A percentile compares a stretch with the other conserved stretches of the same genome.
Conservation (phyloP, 2,888 invertebrate species). For the Lepetodrilus schrolli region DNA sequence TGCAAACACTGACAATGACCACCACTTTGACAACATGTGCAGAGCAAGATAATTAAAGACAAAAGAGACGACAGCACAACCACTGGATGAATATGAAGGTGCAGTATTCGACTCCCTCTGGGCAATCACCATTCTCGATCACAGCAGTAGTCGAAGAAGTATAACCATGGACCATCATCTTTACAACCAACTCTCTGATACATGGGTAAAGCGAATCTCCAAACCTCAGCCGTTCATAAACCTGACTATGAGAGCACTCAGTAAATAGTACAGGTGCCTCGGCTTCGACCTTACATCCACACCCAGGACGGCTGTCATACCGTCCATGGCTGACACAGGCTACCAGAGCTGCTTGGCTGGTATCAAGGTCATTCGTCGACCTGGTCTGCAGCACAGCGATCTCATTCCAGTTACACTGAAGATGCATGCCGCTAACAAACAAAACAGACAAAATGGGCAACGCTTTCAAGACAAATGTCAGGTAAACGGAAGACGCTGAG, state of each 20-base stretch:
- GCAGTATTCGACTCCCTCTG: too few relatives aligned
- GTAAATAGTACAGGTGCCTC: too few relatives aligned
- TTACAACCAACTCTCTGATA: conserved; percentile 37
- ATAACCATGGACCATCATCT: too few relatives aligned
- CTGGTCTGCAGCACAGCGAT: conserved; percentile 45
- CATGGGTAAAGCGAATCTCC: not conserved
- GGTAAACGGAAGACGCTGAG: too few relatives aligned
- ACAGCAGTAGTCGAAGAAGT: too few relatives aligned
- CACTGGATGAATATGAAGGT: too few relatives aligned
- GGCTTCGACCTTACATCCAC: too few relatives aligned
- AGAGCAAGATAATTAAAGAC: conserved; percentile 43
- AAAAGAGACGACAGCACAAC: conserved; percentile 34
- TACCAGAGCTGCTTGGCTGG: conserved; percentile 55
- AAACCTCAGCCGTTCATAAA: too few relatives aligned
- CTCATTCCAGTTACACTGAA: conserved; percentile 57
- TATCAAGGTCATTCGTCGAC: conserved; percentile 41
- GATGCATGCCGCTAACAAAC: conserved; percentile 57
- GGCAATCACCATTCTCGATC: too few relatives aligned
- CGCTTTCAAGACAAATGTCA: too few relatives aligned
- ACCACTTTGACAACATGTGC: conserved; percentile 47
- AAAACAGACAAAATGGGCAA: too few relatives aligned
- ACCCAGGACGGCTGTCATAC: not conserved
- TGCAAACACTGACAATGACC: conserved; percentile 37
- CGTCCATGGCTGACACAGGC: conserved; percentile 50
- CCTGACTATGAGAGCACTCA: too few relatives aligned